Evolutionary conservation across 2,797 vertebrate species (phyloP), one percentile per base, ranked within the genome.

Genomic region (Pygocentrus nattereri): DNA sequence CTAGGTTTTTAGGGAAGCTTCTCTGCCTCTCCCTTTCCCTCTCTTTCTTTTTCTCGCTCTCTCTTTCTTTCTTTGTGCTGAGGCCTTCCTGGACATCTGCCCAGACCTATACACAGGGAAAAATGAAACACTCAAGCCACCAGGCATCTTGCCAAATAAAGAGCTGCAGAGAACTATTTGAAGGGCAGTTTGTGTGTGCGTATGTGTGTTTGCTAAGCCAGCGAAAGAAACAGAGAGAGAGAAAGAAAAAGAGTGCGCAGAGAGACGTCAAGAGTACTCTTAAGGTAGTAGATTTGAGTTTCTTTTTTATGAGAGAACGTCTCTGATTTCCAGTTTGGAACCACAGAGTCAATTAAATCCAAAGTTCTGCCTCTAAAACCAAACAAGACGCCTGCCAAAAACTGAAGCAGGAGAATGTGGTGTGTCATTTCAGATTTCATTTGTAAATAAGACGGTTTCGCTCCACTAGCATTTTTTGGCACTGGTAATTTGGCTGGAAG

Each of bases 1-100:
- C 80, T 88, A 81, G 88, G 41, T 44, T 90, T 90, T 91, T 90
- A 58, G 89, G 88, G 91, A 88, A 87, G 89, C 89, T 90, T 79
- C 73, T 75, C 21, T 74, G 70, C 52, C 19, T 74, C 67, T 64
- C 86, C 93, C 91, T 90, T 77, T 78, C 18, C 67, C 62, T 49
- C 83, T 75, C 77, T 62, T 67, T 88, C 80, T 85, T 80, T 89
- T 87, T 93, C 92, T 91, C 91, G 93, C 90, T 92, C 91, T 94
- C 90, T 15, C 78, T 72, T 75, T 49, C 84, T 74, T 84, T 83
- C 80, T 90, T 92, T 89, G 91, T 94, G 93, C 88, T 84, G 88
- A 93, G 90, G 79, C 65, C 91, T 92, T 91, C 94, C 96, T 98
- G 97, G 97, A 98, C 95, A 97, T 97, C 95, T 98, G 97, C 97